Conservation (phyloP, 2,113 vertebrate genomes). For the Coturnix japonica region DNA sequence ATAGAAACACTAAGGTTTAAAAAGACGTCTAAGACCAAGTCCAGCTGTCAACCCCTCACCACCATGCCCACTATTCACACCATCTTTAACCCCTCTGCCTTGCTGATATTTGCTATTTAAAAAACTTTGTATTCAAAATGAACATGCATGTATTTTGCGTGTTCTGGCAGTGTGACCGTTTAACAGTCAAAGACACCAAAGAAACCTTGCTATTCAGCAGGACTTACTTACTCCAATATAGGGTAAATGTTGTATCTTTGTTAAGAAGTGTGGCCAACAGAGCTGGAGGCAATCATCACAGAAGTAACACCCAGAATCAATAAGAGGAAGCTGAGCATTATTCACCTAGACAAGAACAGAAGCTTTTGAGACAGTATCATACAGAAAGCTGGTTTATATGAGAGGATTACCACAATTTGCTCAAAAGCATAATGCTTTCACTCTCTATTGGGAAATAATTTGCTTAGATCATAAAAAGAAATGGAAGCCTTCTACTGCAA, state of each 20-base stretch:
- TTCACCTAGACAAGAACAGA: neutral
- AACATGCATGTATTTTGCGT: too few relatives aligned
- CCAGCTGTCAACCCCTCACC: too few relatives aligned
- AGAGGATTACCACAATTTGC: neutral
- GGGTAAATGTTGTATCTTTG: neutral
- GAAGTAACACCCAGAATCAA: neutral
- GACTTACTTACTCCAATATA: neutral
- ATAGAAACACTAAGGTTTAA: too few relatives aligned
- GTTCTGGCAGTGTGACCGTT: too few relatives aligned
- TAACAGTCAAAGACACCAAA: too few relatives aligned
- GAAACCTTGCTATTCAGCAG: neutral
- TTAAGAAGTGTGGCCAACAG: neutral
- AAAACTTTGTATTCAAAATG: too few relatives aligned
- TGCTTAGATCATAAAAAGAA: neutral
- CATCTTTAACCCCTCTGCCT: too few relatives aligned
- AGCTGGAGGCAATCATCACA: neutral
- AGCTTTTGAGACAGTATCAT: neutral
- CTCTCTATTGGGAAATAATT: neutral
- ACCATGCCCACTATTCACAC: too few relatives aligned
- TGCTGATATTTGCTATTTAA: too few relatives aligned
- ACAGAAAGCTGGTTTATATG: constrained; percentile 7
- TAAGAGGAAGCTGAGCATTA: neutral
- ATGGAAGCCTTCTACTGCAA: neutral
- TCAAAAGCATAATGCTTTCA: neutral
- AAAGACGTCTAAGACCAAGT: too few relatives aligned